Evolutionary conservation across 2,797 vertebrate genomes (phyloP).

Genomic region (Diplodus sargus): DNA sequence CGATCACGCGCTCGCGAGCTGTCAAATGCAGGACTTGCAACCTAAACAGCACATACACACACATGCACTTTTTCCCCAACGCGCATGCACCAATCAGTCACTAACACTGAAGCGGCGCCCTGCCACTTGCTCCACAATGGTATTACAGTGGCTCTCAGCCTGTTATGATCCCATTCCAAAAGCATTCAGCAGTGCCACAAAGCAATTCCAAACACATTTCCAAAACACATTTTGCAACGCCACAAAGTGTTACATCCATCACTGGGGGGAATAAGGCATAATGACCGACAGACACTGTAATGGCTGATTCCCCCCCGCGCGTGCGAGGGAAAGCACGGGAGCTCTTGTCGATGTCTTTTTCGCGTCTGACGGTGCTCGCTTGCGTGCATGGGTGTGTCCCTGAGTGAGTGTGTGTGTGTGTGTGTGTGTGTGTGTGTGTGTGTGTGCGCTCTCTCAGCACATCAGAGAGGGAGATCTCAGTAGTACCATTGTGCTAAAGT

Average conservation of each 20-base stretch:
- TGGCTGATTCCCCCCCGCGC: slow-evolving; percentile 67
- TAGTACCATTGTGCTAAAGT: slow-evolving; percentile 45
- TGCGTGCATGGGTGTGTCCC: slow-evolving; percentile 7
- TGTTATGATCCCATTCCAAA: slow-evolving; percentile 83
- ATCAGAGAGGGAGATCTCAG: slow-evolving; percentile 32
- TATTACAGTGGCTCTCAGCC: slow-evolving; percentile 78
- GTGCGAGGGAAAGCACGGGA: background rate
- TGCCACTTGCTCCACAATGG: slow-evolving; percentile 78
- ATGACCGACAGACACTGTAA: slow-evolving; percentile 77
- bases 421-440: slow-evolving; percentile 11
- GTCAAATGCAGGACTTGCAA: slow-evolving; percentile 51
- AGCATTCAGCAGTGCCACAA: slow-evolving; percentile 78
- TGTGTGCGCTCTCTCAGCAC: slow-evolving; percentile 6
- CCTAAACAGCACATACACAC: slow-evolving; percentile 23
- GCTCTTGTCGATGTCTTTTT: slow-evolving; percentile 13
- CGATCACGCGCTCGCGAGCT: slow-evolving; percentile 22
- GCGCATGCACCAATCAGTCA: slow-evolving; percentile 64
- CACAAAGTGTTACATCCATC: slow-evolving; percentile 84
- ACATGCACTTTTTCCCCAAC: slow-evolving; percentile 4
- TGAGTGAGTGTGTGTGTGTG: slow-evolving; percentile 11
- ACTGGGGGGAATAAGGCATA: slow-evolving; percentile 80
- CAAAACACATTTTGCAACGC: slow-evolving; percentile 78
- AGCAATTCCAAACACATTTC: slow-evolving; percentile 85
- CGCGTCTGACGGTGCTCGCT: background rate
- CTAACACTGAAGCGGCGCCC: slow-evolving; percentile 62